Evolutionary conservation across 2,797 vertebrate genomes (phyloP).

Genomic region (Myiothlypis coronata): DNA sequence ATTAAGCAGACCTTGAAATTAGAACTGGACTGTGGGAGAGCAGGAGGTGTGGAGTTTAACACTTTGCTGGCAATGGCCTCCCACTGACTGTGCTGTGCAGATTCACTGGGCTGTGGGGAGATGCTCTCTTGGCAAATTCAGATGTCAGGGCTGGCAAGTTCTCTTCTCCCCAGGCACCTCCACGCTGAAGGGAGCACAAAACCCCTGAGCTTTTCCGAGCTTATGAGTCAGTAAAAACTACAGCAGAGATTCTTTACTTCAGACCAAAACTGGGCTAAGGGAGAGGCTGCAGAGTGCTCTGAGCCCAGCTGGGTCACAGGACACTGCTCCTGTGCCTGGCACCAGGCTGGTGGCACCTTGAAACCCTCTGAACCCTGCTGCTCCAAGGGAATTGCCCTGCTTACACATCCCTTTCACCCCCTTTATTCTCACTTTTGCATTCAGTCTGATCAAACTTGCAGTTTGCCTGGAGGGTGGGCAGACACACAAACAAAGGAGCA

Average conservation of each 20-base stretch:
- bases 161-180: not conserved
- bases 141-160: conserved; percentile 31
- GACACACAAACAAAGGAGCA: not conserved
- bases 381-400: not conserved
- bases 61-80: conserved; percentile 68
- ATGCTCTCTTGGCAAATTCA: conserved; percentile 33
- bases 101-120: not conserved
- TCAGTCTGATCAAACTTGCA: not conserved
- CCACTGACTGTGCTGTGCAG: not conserved
- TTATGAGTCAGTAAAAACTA: not conserved
- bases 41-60: conserved; percentile 74
- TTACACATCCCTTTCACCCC: not conserved
- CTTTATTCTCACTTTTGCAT: not conserved
- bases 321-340: fast-evolving
- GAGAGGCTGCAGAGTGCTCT: not conserved
- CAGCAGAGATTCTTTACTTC: not conserved
- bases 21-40: conserved; percentile 85
- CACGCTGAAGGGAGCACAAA: not conserved
- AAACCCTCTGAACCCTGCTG: not conserved
- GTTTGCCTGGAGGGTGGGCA: not conserved
- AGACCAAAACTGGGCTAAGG: not conserved
- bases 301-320: not conserved
- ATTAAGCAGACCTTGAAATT: conserved; percentile 99
- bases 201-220: not conserved
- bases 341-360: fast-evolving